Evolutionary conservation across 2,113 vertebrate species (phyloP), one percentile per base, ranked within the genome.

Genomic region (Euleptes europaea): DNA sequence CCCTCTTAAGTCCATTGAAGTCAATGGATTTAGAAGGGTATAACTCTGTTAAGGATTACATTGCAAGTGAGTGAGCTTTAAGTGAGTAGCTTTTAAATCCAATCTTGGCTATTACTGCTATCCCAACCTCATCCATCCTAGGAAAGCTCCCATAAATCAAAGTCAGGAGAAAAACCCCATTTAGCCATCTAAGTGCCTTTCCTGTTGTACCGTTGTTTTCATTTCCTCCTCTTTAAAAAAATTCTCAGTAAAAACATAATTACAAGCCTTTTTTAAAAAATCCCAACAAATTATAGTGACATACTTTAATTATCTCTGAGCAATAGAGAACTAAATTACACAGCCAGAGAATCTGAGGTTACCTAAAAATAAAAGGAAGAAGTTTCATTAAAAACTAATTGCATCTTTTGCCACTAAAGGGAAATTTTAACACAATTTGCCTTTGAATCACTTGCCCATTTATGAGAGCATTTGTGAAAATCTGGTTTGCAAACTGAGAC

Each of bases 361-460:
- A 95, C 96, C 96, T 97, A 96, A 96, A 96, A 96, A 96, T 96
- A 96, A 96, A 94, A 95, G 95, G 93, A 95, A 95, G 94, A 94
- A 95, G 90, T 94, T 95, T 96, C 96, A 95, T 96, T 96, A 96
- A 94, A 96, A 94, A 94, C 94, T 96, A 96, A 96, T 96, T 96
- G 95, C 95, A 89, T 92, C 94, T 95, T 95, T 95, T 78, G 90
- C 95, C 90, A 54, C 91, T 81, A 26, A 92, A 96, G 94, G 90
- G 92, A 94, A 94, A 92, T 93, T 92, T 94, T 91, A 94, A 93
- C 80, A 57, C 90, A 21, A 83, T 74, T 95, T 94, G 90, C 92
- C 93, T 88, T 60, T 91, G 85, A 81, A 89, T 90, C 21, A 40
- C 82, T 82, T 3, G 78, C 81, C 80, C 90, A 87, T 78, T 76